Conservation (phyloP, 2,113 vertebrate species). For the Mastomys coucha region DNA sequence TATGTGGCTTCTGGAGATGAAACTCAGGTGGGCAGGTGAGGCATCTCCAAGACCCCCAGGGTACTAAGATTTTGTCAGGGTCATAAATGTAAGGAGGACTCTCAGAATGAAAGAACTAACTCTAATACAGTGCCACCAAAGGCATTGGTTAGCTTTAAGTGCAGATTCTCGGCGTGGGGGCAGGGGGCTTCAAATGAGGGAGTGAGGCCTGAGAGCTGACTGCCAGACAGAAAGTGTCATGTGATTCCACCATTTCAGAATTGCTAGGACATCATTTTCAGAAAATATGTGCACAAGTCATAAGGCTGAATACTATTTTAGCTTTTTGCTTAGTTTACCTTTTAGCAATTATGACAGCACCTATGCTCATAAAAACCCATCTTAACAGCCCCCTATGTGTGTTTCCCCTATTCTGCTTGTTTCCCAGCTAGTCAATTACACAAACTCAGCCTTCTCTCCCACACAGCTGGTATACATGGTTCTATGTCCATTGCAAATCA, state of each 20-base stretch:
- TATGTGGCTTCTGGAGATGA: background rate
- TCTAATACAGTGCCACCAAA: rapidly evolving
- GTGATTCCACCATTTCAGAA: background rate
- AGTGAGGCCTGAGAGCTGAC: background rate
- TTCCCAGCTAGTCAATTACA: slow-evolving; percentile 65
- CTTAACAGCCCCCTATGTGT: slow-evolving; percentile 47
- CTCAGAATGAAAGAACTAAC: background rate
- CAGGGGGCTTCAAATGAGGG: rapidly evolving
- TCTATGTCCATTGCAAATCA: slow-evolving; percentile 70
- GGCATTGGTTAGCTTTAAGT: background rate
- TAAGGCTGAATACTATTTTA: slow-evolving; percentile 68
- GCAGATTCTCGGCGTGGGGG: background rate
- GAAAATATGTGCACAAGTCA: slow-evolving; percentile 12
- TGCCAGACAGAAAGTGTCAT: no score
- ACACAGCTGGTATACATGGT: slow-evolving; percentile 40
- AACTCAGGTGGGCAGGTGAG: background rate
- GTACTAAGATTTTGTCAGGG: background rate
- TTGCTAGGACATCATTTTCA: background rate
- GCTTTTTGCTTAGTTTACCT: slow-evolving; percentile 76
- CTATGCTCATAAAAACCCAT: slow-evolving; percentile 60
- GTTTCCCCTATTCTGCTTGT: slow-evolving; percentile 49
- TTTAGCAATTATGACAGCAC: slow-evolving; percentile 68
- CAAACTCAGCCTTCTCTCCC: slow-evolving; percentile 63
- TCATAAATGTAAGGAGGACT: background rate
- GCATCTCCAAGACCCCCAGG: background rate